These are phyloP conservation scores for Trachops cirrhosus DNA, from an alignment of 2,797 vertebrate genomes.

Conservation along the genomic window DNA sequence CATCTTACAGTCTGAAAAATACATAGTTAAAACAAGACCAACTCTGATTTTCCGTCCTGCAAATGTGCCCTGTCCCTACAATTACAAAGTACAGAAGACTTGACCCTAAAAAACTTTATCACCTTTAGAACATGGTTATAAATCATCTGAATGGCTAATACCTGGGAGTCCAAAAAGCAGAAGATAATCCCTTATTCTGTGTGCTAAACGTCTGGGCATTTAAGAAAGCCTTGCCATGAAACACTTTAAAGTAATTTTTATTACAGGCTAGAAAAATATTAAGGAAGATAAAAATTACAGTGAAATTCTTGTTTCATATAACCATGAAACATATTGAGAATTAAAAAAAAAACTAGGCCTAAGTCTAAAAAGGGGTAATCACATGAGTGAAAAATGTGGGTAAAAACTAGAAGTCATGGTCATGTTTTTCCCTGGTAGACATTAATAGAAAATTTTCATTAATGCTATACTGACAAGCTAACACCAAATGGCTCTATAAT, in stretches of 20 bases:
- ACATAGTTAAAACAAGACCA: neutral
- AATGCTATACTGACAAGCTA: neutral
- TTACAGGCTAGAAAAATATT: neutral
- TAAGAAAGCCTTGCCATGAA: neutral
- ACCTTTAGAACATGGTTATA: neutral
- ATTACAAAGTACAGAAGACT: neutral
- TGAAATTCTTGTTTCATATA: neutral
- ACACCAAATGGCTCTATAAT: neutral
- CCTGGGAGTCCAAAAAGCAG: neutral
- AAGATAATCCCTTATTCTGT: neutral
- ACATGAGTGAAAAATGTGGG: neutral
- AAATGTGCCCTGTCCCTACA: neutral
- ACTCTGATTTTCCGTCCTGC: neutral
- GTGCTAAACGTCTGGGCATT: neutral
- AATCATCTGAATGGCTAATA: neutral
- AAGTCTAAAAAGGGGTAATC: neutral
- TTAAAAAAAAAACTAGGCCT: neutral
- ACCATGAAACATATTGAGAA: neutral
- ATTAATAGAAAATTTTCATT: neutral
- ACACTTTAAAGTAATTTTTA: conserved; percentile 15
- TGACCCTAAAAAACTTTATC: neutral
- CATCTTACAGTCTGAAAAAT: no score
- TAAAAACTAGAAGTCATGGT: neutral
- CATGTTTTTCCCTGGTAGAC: neutral
- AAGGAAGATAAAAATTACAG: neutral